These are phyloP conservation scores for Meta bourneti DNA, from an alignment of 2,888 invertebrate genomes.

Conservation along the genomic window DNA sequence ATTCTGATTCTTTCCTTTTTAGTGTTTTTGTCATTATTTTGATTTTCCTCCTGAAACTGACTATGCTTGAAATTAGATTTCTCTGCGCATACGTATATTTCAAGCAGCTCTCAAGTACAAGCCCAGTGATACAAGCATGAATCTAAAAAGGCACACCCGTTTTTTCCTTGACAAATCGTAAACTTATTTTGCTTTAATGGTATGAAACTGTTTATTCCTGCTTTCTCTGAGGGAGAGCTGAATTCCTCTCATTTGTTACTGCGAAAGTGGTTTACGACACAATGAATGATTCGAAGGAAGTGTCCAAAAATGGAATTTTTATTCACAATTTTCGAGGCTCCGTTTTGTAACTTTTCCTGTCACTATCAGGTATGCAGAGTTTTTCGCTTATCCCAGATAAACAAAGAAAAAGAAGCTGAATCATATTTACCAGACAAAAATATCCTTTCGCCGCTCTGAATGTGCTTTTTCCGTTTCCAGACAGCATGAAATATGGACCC, in stretches of 20 bases:
- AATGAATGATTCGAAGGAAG: conserved; percentile 30
- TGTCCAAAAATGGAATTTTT: conserved; percentile 42
- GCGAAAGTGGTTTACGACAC: conserved; percentile 29
- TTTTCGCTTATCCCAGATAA: background rate
- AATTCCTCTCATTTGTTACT: conserved; percentile 27
- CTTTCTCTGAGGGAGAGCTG: background rate
- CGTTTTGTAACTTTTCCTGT: background rate
- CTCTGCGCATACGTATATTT: conserved; percentile 10
- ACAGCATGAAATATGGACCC: too few species aligned
- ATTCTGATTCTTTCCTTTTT: conserved; percentile 7
- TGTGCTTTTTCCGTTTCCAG: too few species aligned
- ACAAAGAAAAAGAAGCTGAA: background rate
- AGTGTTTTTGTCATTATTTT: conserved; percentile 16
- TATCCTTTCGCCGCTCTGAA: background rate
- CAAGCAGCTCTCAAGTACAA: background rate
- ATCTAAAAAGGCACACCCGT: conserved; percentile 10
- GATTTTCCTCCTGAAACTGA: conserved; percentile 24
- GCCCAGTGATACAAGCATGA: background rate
- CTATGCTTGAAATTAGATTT: conserved; percentile 45
- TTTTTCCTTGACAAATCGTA: conserved; percentile 17
- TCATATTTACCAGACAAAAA: background rate
- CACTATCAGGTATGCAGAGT: conserved; percentile 8
- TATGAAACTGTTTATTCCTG: conserved; percentile 36
- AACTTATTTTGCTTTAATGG: conserved; percentile 33
- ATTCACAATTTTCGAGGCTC: conserved; percentile 30